A percentile compares a stretch with the other conserved stretches of the same genome.
phyloP scores from a whole-genome alignment of 1,140 invertebrate species.

The Cydia pomonella region DNA sequence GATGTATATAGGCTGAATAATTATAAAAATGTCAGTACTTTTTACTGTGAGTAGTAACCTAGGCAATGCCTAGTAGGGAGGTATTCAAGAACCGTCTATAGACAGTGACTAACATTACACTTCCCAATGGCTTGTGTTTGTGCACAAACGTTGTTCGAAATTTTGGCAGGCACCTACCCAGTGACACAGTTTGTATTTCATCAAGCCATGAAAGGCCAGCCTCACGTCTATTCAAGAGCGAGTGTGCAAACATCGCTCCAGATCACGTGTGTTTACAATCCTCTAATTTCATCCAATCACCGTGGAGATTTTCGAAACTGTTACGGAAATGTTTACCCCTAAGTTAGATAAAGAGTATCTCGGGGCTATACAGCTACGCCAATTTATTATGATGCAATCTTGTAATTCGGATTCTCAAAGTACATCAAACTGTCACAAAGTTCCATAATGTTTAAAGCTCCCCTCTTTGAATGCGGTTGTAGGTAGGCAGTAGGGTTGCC shows the following conservation, averaged over 20 bases:
- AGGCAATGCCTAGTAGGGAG: background rate
- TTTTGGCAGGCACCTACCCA: conserved; percentile 55
- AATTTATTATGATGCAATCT: conserved; percentile 33
- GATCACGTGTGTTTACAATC: conserved; percentile 48
- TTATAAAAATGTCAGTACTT: too few species aligned
- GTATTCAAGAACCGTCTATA: conserved; percentile 25
- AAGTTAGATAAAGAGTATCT: conserved; percentile 21
- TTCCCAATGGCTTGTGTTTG: conserved; percentile 37
- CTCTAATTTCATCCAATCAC: conserved; percentile 57
- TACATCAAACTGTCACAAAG: conserved; percentile 30
- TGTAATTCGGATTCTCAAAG: conserved; percentile 20
- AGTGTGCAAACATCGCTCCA: conserved; percentile 51
- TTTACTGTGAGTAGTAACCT: too few species aligned
- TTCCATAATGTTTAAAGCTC: conserved; percentile 31
- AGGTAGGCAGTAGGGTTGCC: conserved; percentile 1
- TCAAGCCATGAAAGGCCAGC: conserved; percentile 59
- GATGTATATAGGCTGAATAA: too few species aligned
- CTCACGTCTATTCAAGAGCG: conserved; percentile 54
- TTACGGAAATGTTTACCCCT: conserved; percentile 26
- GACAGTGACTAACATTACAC: conserved; percentile 13
- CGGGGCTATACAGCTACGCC: conserved; percentile 7
- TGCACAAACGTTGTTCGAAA: conserved; percentile 59
- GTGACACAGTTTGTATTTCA: conserved; percentile 75
- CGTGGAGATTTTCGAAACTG: conserved; percentile 36
- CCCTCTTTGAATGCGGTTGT: conserved; percentile 17